Base-by-base conservation (phyloP, 2,888 invertebrate species). In the Orthosia incerta region DNA sequence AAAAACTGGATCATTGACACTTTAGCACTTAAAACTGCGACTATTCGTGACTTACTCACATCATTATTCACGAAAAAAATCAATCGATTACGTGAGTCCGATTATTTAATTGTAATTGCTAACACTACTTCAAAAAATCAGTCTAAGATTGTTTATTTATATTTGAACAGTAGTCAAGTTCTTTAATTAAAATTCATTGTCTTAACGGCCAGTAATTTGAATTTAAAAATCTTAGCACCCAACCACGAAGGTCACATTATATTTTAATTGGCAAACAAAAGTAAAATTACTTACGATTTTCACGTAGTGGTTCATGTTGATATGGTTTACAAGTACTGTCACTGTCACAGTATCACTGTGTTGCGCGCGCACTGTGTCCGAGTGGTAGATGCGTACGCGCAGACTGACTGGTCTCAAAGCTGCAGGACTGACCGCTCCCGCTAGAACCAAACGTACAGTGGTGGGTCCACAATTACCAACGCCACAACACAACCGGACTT, bases 271-370 rank as follows among this genome's bases (percentile, higher is more conserved):
- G 12, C 12, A 20, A 76, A 79, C 69, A 55, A 71, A 70, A 74
- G 61, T 79, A 56, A 69, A 68, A 71, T 70, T 77, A 95, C 96
- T 95, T 92, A 96, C 95, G 84, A 94, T 93, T 94, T 91, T 94
- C 79, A 93, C 86, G 93, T 93, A 93, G 90, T 90, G 92, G 88
- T 92, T 94, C 95, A 95, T 96, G 84, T 86, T 92, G 90, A 81
- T 85, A 74, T 83, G 74, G 85, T 79, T 79, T 75, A 74, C 74
- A 75, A 83, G 85, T 82, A 85, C 80, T 84, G 86, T 87, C 94
- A 95, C 94, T 94, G 91, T 92, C 95, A 94, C 95, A 90, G 90
- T 89, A 91, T 89, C 94, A 94, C 93, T 90, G 89, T 84, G 80
- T 89, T 86, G 90, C 90, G 90, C 90, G 91, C 92, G 91, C 87